Conservation (phyloP, 2,888 invertebrate genomes). For the Hymenopus coronatus region DNA sequence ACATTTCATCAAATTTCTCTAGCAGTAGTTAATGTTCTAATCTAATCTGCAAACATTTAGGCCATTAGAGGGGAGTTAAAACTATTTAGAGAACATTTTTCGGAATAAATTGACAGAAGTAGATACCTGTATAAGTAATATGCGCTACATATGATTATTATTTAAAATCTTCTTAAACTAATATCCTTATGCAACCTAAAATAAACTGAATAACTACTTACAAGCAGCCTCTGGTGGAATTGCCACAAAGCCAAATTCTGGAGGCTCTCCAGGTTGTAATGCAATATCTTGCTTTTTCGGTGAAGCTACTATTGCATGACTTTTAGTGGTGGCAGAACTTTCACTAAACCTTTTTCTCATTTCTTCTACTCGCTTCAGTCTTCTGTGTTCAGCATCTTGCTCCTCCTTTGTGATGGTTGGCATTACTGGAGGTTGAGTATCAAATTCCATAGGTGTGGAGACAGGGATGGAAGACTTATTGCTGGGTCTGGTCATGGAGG, state of each 20-base stretch:
- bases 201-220: slow-evolving; percentile 14
- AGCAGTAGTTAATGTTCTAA: too few species aligned
- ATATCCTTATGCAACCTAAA: too few species aligned
- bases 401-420: slow-evolving; percentile 21
- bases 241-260: slow-evolving; percentile 55
- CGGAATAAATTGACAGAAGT: too few species aligned
- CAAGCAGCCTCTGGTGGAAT: slow-evolving; percentile 41
- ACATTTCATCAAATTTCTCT: too few species aligned
- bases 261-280: slow-evolving; percentile 57
- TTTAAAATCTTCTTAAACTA: too few species aligned
- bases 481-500: slow-evolving; percentile 50
- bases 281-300: slow-evolving; percentile 40
- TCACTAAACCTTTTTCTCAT: slow-evolving; percentile 42
- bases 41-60: too few species aligned
- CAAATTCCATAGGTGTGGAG: slow-evolving; percentile 61
- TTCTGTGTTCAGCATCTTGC: slow-evolving; percentile 42
- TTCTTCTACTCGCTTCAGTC: slow-evolving; percentile 42
- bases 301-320: background rate
- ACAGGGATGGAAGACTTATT: slow-evolving; percentile 48
- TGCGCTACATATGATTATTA: too few species aligned
- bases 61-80: too few species aligned
- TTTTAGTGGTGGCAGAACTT: background rate
- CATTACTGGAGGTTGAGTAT: slow-evolving; percentile 45
- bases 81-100: too few species aligned
- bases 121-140: too few species aligned